Evolutionary conservation across 2,888 invertebrate genomes (phyloP).

Genomic region (Rhamphomyia laevipes): DNA sequence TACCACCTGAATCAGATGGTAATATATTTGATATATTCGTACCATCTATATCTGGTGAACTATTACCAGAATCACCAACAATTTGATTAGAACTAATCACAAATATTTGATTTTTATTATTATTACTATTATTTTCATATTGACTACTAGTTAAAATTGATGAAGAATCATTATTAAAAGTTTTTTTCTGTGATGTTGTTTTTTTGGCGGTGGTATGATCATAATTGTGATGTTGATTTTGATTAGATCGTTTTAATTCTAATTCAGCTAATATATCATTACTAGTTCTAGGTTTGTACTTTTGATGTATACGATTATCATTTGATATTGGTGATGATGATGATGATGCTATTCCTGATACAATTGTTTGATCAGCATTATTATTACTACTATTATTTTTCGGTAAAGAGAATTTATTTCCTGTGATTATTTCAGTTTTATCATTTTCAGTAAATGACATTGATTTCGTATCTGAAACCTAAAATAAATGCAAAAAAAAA

Average conservation of each 20-base stretch:
- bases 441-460: background rate
- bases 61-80: too few species aligned
- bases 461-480: background rate
- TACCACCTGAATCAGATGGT: too few species aligned
- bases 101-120: background rate
- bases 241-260: background rate
- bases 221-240: background rate
- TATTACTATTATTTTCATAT: background rate
- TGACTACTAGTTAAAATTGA: background rate
- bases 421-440: background rate
- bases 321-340: background rate
- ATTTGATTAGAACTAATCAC: background rate
- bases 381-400: background rate
- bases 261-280: background rate
- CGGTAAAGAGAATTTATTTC: background rate
- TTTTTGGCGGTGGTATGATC: background rate
- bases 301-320: background rate
- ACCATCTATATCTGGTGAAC: too few species aligned
- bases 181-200: too few species aligned
- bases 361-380: background rate
- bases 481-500: background rate
- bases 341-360: background rate
- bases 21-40: too few species aligned
- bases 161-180: too few species aligned
- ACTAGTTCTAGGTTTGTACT: too few species aligned